Conservation (phyloP, 2,113 vertebrate genomes). For the Genyomyrus donnyi region DNA sequence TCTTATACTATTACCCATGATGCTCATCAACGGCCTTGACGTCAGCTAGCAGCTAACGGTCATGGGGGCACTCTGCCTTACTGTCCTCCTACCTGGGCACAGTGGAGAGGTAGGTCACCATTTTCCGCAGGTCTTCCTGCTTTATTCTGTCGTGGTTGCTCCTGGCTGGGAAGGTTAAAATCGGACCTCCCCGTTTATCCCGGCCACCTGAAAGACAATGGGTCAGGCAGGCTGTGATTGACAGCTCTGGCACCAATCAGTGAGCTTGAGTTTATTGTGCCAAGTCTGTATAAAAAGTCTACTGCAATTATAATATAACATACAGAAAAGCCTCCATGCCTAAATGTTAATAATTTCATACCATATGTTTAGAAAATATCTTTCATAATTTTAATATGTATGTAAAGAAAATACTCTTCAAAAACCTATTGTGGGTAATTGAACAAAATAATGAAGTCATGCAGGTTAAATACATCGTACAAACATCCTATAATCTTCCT, state of each 20-base stretch:
- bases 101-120: constrained; percentile 93
- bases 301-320: neutral
- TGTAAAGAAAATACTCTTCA: neutral
- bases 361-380: neutral
- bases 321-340: neutral
- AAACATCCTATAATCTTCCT: neutral
- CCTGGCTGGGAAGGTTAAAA: constrained; percentile 94
- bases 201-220: constrained; percentile 71
- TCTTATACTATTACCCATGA: neutral
- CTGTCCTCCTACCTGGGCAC: constrained; percentile 73
- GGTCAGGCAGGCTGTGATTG: neutral
- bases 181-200: constrained; percentile 94
- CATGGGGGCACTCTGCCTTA: neutral
- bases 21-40: neutral
- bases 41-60: neutral
- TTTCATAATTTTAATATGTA: neutral
- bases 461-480: neutral
- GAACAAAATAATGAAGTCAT: neutral
- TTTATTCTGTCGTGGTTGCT: constrained; percentile 99
- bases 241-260: neutral
- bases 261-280: neutral
- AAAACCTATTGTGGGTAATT: neutral
- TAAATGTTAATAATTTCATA: neutral
- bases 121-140: constrained; percentile 91
- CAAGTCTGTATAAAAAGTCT: neutral